Conservation (phyloP, 2,888 invertebrate species). For the Trimorus sp. region DNA sequence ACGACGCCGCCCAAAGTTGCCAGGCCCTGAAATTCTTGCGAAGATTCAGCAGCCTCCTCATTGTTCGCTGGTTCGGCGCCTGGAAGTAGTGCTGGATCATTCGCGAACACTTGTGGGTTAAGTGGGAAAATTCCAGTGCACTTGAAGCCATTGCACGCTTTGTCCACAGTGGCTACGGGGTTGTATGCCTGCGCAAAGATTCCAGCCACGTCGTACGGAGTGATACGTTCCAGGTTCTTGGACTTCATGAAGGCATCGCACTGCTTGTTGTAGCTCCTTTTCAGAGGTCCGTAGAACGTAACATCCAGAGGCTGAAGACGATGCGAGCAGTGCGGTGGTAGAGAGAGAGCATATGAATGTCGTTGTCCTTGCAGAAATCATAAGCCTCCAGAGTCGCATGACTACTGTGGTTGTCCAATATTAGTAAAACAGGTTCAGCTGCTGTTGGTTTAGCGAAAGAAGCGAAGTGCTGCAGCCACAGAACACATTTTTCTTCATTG, state of each 20-base stretch:
- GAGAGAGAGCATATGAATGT: slow-evolving; percentile 41
- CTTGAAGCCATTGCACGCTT: slow-evolving; percentile 31
- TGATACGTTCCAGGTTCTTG: slow-evolving; percentile 34
- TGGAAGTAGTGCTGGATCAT: too few species aligned
- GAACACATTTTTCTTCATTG: slow-evolving; percentile 39
- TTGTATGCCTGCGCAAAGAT: slow-evolving; percentile 32
- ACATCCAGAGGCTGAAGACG: slow-evolving; percentile 57
- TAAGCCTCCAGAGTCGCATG: slow-evolving; percentile 39
- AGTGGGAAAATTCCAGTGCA: slow-evolving; percentile 29
- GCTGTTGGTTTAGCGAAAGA: slow-evolving; percentile 71
- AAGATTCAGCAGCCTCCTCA: too few species aligned
- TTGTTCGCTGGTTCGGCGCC: too few species aligned
- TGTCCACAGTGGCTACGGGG: slow-evolving; percentile 21
- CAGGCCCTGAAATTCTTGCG: too few species aligned
- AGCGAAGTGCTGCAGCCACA: slow-evolving; percentile 68
- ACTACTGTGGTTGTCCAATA: slow-evolving; percentile 51
- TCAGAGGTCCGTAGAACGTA: slow-evolving; percentile 47
- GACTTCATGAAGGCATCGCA: slow-evolving; percentile 48
- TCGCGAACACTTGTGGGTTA: background rate
- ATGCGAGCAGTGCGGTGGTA: slow-evolving; percentile 55
- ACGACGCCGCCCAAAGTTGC: too few species aligned
- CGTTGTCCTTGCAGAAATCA: slow-evolving; percentile 16
- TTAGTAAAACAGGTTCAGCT: slow-evolving; percentile 69
- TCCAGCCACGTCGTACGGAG: slow-evolving; percentile 43
- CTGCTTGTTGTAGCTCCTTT: slow-evolving; percentile 41